Base-by-base conservation (phyloP, 1,140 invertebrate species). In the Trissolcus basalis region DNA sequence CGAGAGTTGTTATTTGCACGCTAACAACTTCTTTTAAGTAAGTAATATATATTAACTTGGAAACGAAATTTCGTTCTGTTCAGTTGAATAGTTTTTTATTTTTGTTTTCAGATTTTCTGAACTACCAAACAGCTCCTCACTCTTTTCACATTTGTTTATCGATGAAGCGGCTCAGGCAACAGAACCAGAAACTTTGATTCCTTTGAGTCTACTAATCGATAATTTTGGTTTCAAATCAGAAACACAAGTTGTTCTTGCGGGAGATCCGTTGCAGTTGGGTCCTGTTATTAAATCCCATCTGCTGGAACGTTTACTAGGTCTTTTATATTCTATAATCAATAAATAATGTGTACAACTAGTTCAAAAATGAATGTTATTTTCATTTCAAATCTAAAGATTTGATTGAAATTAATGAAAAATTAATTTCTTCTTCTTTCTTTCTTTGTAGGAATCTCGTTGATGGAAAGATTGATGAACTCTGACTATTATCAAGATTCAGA, bases 81-180 rank as follows among this genome's bases (percentile, higher is more conserved):
- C n/a, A n/a, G n/a, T n/a, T n/a, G n/a, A 27, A 27, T n/a, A 39
- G 1, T 13, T 51, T 44, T 8, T 39, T 9, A 11, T 39, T 43
- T n/a, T n/a, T n/a, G n/a, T n/a, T n/a, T n/a, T 39, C n/a, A 86
- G 85, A 64, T 72, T 88, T 5, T 5, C 76, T 10, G 16, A 0
- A 3, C 50, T 84, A 27, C 45, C 61, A 3, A 82, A 85, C 16
- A 27, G 72, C 2, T 77, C 87, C 35, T 89, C 90, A 13, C 90
- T 93, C 77, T 94, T 96, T 83, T 91, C 92, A 16, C 93, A 96
- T 83, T 87, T 96, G 45, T 95, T 97, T 83, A 91, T 97, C 64
- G 96, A 97, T 86, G 96, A 97, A 89, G 94, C 94, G 13, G 95
- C 94, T 10, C 95, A 96, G 82, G 92, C 93, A 0, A 92, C 89